These are phyloP conservation scores for Astreopora myriophthalma DNA, from an alignment of 64 coral and sea anemone species.

Conservation along the genomic window DNA sequence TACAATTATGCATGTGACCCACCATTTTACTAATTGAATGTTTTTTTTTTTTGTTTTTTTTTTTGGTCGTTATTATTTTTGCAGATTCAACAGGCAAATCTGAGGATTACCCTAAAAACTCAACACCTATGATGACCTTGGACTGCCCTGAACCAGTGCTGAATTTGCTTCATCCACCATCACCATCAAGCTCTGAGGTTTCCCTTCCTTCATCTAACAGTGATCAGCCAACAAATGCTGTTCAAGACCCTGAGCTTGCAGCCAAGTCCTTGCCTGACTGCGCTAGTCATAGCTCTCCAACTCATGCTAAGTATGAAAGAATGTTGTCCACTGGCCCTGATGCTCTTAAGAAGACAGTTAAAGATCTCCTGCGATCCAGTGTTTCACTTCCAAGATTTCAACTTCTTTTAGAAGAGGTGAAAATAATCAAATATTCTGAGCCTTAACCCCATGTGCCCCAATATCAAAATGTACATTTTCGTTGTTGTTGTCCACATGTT, in stretches of 20 bases:
- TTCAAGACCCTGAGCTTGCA: background rate
- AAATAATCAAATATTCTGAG: background rate
- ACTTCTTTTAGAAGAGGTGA: slow-evolving; percentile 85
- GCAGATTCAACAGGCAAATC: background rate
- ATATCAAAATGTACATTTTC: no score
- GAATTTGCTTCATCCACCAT: background rate
- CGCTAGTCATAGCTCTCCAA: background rate
- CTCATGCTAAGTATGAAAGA: slow-evolving; percentile 28
- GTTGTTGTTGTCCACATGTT: no score
- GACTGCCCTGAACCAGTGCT: background rate
- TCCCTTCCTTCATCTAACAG: slow-evolving; percentile 16
- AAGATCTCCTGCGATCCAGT: slow-evolving; percentile 89
- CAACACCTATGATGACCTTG: background rate
- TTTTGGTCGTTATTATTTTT: no score
- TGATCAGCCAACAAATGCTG: background rate
- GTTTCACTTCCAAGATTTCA: slow-evolving; percentile 94
- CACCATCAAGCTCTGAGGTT: slow-evolving; percentile 24
- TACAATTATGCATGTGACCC: no score
- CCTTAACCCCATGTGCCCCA: no score
- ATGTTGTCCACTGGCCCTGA: slow-evolving; percentile 60
- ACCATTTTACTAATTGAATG: no score
- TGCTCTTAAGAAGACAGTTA: slow-evolving; percentile 83
- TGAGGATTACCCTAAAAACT: background rate
- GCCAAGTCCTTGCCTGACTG: background rate
- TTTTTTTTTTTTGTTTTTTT: no score